Evolutionary conservation across 2,113 vertebrate genomes (phyloP), one percentile per base, ranked within the genome.

Genomic region (Turdus rufiventris): DNA sequence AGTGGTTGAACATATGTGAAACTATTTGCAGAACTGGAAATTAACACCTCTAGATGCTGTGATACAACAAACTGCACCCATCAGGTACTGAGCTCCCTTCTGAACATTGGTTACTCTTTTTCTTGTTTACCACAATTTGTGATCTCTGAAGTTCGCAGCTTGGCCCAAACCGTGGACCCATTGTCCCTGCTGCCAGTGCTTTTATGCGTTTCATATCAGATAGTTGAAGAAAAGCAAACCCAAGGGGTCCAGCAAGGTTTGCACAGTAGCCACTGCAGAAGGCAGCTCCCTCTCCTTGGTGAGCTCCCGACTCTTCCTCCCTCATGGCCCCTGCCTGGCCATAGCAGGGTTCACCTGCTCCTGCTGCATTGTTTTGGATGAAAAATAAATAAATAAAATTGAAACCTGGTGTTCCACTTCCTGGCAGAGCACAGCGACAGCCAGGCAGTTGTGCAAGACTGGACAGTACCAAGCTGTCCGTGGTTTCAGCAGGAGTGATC

Each of bases 381-480:
- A 85, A 58, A 68, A 75, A 38, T 54, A 78, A 36, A 40, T 10
- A 40, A 40, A 40, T 25, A 82, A 54, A 8, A 92, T 36, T 83
- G 82, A 74, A 93, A 95, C 33, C 75, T 40, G 68, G 36, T 60
- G 82, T 85, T 54, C 56, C 10, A 17, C 31, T 96, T 96, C 91
- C 88, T 79, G 82, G 65, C 56, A 76, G 54, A 75, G 62, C 63
- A 38, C 1, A 5, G 63, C 5, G 42, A 60, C 70, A 72, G 48
- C 58, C 4, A 12, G 54, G 67, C 4, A 20, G 82, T 96, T 96
- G 91, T 92, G 94, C 92, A 96, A 96, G 86, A 63, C 51, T 76
- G 95, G 96, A 93, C 45, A 94, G 94, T 11, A 96, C 96, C 79
- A 92, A 67, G 63, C 63, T 80, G 47, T 38, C 50, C 3, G 82